phyloP scores from a whole-genome alignment of 2,888 invertebrate genomes.

The Drosophila atripex region DNA sequence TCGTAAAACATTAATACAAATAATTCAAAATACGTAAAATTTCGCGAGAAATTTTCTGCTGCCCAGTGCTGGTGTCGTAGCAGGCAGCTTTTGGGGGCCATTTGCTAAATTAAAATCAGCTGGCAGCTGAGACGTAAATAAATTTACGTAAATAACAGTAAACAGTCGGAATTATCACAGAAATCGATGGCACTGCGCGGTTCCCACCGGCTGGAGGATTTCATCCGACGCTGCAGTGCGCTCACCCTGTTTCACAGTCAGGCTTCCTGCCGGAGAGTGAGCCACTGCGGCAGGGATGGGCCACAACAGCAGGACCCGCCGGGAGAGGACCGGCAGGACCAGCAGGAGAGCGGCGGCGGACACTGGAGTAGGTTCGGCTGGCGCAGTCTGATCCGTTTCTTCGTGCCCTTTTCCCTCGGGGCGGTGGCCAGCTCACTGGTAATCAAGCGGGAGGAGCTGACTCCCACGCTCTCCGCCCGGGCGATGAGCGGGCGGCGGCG shows the following conservation, averaged over 20 bases:
- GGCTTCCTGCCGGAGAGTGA: conserved; percentile 1
- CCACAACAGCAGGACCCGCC: not conserved
- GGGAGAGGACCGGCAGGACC: conserved; percentile 1
- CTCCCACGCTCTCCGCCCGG: conserved; percentile 66
- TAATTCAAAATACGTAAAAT: not conserved
- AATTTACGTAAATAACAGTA: conserved; percentile 67
- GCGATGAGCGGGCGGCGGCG: conserved; percentile 85
- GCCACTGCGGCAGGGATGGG: not conserved
- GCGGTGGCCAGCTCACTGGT: conserved; percentile 49
- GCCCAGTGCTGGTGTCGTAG: conserved; percentile 38
- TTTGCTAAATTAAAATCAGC: conserved; percentile 49
- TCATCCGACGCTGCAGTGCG: conserved; percentile 50
- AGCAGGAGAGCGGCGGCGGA: conserved; percentile 8
- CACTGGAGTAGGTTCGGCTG: conserved; percentile 45
- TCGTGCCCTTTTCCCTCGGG: conserved; percentile 70
- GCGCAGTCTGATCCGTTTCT: conserved; percentile 57
- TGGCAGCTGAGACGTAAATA: conserved; percentile 45
- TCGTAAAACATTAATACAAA: not conserved
- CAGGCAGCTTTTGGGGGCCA: conserved; percentile 50
- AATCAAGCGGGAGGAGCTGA: conserved; percentile 42
- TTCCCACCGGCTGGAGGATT: conserved; percentile 57
- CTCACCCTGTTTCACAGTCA: conserved; percentile 44
- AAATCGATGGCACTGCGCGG: conserved; percentile 72
- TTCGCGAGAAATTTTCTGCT: not conserved
- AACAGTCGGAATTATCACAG: conserved; percentile 4